Evolutionary conservation across 2,888 invertebrate genomes (phyloP), one percentile per base, ranked within the genome.

Genomic region (Chesias legatella): DNA sequence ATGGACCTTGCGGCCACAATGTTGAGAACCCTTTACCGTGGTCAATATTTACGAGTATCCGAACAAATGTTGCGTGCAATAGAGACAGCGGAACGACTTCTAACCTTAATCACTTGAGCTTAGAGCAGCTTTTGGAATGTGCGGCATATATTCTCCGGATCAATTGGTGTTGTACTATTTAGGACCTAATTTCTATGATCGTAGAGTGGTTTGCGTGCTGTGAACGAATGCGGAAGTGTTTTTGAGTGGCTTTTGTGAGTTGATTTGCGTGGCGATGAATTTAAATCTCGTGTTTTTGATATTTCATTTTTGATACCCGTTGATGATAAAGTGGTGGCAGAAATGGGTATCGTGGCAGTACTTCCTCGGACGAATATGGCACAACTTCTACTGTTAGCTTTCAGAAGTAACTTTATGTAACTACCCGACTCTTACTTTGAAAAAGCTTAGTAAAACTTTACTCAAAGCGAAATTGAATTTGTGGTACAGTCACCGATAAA

Each of bases 31-130:
- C 78, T 72, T 75, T 75, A 54, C 60, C 44, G 50, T 58, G 66
- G 66, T 71, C 72, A 71, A 71, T 79, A 78, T 79, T 79, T 79
- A 79, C 77, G 66, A 64, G 65, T 50, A 59, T 63, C 61, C 56
- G 60, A 66, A 58, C 66, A 63, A 75, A 69, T 77, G 72, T 69
- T 53, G 62, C 64, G 67, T 27, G 43, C 3, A 17, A n/a, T 54
- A 61, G 48, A 21, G 1, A 39, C n/a, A 34, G 28, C 34, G n/a
- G 13, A 9, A 10, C 10, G 17, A 17, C 8, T 33, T 27, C 38
- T 27, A 9, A 33, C 6, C 30, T 35, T 34, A 40, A 37, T 36
- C 33, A 29, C 24, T 36, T 24, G 10, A 32, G 5, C 8, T 32
- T 24, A 34, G 30, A 25, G 25, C 26, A 24, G 20, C 25, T 36